Evolutionary conservation across 2,797 vertebrate genomes (phyloP), one percentile per base, ranked within the genome.

Genomic region (Onychomys arenicola): DNA sequence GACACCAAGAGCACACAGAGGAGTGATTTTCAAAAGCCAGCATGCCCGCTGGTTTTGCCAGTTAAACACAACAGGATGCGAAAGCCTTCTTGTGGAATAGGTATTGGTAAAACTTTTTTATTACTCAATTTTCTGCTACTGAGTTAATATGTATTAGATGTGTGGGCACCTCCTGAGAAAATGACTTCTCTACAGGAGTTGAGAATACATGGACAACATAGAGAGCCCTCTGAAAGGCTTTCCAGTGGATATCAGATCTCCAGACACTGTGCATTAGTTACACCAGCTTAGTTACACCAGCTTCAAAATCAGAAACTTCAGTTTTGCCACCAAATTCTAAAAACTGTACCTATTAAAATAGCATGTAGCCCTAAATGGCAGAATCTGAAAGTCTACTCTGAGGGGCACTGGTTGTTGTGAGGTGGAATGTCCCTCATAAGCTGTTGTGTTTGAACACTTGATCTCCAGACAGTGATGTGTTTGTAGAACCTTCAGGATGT

Each of bases 1-100:
- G 98, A 98, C 85, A 97, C 80, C 65, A 46, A 97, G 77, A 98
- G 96, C 43, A 98, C 98, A 19, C 89, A 96, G 80, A 98, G 97
- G 87, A 94, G 32, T 80, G 97, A 98, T 92, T 98, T 98, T 89
- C 96, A 93, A 94, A 97, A 92, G 37, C 95, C 90, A 80, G 4
- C 13, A 10, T 96, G 97, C 86, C 91, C 67, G 1, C 14, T 96
- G 95, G 65, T 93, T 95, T 96, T 90, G 49, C 95, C 96, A 46
- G 59, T 95, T 3, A 87, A 90, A 85, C 49, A 98, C 90, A 94
- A 88, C 90, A 97, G 55, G 63, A 94, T 97, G 77, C 96, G 93
- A 55, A 91, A 89, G 59, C 92, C 98, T 97, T 95, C 91, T 0
- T 92, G 59, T 89, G 98, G 98, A 95, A 98, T 96, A 98, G 97